These are phyloP conservation scores for Vulpes lagopus DNA, from an alignment of 2,113 vertebrate species.

Conservation along the genomic window DNA sequence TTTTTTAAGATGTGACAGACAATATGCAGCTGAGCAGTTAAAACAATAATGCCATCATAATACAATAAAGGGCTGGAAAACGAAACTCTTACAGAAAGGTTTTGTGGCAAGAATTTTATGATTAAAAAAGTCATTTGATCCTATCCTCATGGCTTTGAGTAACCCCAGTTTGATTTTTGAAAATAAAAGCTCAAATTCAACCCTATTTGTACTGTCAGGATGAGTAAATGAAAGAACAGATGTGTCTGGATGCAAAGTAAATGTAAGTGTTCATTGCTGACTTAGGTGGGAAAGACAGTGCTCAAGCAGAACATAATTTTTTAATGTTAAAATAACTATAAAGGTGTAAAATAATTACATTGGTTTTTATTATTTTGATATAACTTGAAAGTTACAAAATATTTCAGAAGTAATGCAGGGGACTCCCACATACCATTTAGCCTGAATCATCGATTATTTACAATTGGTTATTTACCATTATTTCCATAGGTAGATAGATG, in stretches of 20 bases:
- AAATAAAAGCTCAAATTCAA: constrained; percentile 57
- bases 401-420: background rate
- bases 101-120: constrained; percentile 15
- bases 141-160: constrained; percentile 21
- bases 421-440: fast-evolving
- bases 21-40: constrained; percentile 8
- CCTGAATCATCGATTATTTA: background rate
- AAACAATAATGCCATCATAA: constrained; percentile 39
- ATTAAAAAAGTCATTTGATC: constrained; percentile 63
- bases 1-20: constrained; percentile 57
- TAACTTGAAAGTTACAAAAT: background rate
- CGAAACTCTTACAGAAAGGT: constrained; percentile 35
- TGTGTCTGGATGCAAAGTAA: background rate
- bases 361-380: background rate
- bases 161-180: constrained; percentile 51
- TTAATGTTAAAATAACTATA: background rate
- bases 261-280: fast-evolving
- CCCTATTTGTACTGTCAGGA: background rate
- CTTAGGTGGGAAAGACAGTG: fast-evolving
- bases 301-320: background rate
- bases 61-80: background rate
- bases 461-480: background rate
- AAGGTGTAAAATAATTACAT: too few species aligned
- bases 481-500: background rate
- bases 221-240: background rate